Base-by-base conservation (phyloP, 2,888 invertebrate species). In the Drosophila cracens region DNA sequence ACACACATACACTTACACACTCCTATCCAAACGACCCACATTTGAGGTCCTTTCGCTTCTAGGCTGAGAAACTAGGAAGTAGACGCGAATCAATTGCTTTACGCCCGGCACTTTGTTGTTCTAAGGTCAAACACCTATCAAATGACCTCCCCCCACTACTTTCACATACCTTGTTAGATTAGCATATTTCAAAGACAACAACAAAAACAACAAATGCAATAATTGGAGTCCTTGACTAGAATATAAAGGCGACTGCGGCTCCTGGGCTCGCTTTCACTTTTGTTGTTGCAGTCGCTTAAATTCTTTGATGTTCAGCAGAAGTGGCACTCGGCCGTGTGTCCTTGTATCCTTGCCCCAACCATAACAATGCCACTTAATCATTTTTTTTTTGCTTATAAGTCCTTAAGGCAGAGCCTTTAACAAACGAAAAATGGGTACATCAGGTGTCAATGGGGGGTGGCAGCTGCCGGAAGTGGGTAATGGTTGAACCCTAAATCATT, bases 291-390 rank as follows among this genome's bases (percentile, higher is more conserved):
- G 73, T 34, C 82, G 70, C 76, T 79, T 79, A 71, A 88, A 83
- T 76, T 85, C 91, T 91, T 91, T 91, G 91, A 91, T 89, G 90
- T 91, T 84, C 77, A 67, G 33, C 74, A 73, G 61, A 82, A 90
- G 89, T 84, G 82, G 63, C 81, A 84, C 90, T 89, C 73, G 72
- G 90, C 67, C 88, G 80, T 79, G 85, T 74, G 87, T 80, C 85
- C 89, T 83, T 83, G 87, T 49, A 58, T 70, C 70, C 72, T 67
- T 74, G 72, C 62, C 60, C 52, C 67, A 66, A 33, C 74, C 70
- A 63, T 59, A 70, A 76, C 70, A 70, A 58, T 62, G 80, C 74
- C 79, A 74, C 85, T 87, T 88, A 86, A 86, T 86, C 74, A 81
- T 74, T 75, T 60, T 59, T 49, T 49, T 29, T 10, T 54, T 60